Evolutionary conservation across 2,797 vertebrate genomes (phyloP).

Genomic region (Taeniopygia guttata): DNA sequence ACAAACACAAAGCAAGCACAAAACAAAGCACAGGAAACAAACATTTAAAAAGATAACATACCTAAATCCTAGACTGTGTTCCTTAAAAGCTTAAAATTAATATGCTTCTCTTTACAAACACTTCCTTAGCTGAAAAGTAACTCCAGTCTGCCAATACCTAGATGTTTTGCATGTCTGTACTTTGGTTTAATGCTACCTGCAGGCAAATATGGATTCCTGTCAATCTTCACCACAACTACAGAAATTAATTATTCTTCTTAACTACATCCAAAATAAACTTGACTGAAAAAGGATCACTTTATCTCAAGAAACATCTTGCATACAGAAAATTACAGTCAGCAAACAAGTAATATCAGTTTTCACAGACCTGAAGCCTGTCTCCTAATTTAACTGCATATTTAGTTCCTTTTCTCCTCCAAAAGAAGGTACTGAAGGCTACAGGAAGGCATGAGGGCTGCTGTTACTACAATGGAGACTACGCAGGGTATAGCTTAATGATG

Average conservation of each 20-base stretch:
- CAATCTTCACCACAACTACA: neutral
- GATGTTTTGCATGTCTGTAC: neutral
- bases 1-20: neutral
- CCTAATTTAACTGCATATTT: neutral
- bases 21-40: neutral
- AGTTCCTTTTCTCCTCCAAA: neutral
- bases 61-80: neutral
- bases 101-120: neutral
- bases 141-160: neutral
- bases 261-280: constrained; percentile 13
- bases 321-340: neutral
- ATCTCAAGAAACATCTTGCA: constrained; percentile 1
- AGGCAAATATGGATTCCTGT: constrained; percentile 21
- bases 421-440: neutral
- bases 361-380: neutral
- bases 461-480: neutral
- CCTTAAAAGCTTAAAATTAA: neutral
- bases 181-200: constrained; percentile 22
- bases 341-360: neutral
- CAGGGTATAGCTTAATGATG: neutral
- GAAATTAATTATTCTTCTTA: neutral
- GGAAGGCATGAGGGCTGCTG: neutral
- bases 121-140: neutral
- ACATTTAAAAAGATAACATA: neutral
- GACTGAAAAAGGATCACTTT: neutral